Percentiles rank a stretch among this genome's conserved stretches.
Evolutionary conservation across 2,113 vertebrate species (phyloP).

Genomic region (Paramormyrops kingsleyae): DNA sequence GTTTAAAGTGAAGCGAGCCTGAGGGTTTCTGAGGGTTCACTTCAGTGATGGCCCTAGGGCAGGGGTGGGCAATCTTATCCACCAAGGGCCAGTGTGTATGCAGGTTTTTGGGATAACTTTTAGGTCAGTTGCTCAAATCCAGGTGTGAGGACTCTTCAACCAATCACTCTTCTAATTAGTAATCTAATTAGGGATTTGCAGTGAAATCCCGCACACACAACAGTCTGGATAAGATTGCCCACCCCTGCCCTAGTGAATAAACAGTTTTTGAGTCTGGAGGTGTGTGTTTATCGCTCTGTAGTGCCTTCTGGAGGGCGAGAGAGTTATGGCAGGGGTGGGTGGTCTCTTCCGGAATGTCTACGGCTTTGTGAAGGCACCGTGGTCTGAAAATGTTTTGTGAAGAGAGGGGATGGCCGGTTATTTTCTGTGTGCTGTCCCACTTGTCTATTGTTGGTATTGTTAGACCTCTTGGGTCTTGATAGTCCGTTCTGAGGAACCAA

Average conservation of each 20-base stretch:
- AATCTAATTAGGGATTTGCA: no score
- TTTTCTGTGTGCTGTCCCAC: neutral
- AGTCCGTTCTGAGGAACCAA: neutral
- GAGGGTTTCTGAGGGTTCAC: neutral
- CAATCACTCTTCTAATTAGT: no score
- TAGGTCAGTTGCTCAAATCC: no score
- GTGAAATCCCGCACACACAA: no score
- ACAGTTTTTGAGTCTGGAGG: neutral
- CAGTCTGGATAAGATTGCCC: no score
- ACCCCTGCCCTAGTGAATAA: neutral
- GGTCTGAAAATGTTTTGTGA: neutral
- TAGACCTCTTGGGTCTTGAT: neutral
- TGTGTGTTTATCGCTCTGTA: neutral
- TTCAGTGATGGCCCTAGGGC: neutral
- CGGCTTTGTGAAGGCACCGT: neutral
- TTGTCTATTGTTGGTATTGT: neutral
- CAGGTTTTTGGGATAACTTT: no score
- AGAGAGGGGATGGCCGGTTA: neutral
- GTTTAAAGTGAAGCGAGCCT: neutral
- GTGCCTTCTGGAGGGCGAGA: neutral
- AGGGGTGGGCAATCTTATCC: no score
- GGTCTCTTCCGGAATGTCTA: neutral
- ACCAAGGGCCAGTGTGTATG: no score
- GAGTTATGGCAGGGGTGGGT: neutral
- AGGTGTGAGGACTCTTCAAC: no score